phyloP scores from a whole-genome alignment of 2,797 vertebrate species.

The Pseudomugil gertrudae region DNA sequence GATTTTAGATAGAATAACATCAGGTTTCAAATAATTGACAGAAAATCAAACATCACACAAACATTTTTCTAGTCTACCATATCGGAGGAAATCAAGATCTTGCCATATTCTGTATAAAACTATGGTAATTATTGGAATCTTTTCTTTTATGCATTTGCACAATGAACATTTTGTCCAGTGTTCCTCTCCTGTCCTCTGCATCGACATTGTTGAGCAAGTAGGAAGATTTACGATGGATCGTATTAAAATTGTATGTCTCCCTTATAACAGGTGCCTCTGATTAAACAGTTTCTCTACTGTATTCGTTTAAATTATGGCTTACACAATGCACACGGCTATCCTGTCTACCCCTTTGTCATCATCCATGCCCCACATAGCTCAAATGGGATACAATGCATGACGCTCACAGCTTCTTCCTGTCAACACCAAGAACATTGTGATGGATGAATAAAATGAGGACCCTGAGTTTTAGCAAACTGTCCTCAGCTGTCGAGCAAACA shows the following conservation, averaged over 20 bases:
- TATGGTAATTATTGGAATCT: neutral
- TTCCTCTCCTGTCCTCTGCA: neutral
- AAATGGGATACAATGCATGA: conserved; percentile 52
- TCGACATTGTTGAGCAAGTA: neutral
- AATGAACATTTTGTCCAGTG: neutral
- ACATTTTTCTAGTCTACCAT: neutral
- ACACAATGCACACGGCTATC: neutral
- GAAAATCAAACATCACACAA: neutral
- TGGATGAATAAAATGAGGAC: conserved; percentile 45
- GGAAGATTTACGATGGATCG: neutral
- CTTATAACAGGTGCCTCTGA: neutral
- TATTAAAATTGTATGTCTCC: neutral
- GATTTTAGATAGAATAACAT: neutral
- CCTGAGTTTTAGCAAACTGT: conserved; percentile 37
- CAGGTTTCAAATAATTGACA: neutral
- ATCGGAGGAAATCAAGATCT: neutral
- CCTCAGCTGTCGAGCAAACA: conserved; percentile 50
- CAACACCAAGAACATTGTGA: conserved; percentile 56
- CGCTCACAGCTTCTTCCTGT: conserved; percentile 53
- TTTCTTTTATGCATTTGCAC: neutral
- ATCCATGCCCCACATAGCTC: conserved; percentile 54
- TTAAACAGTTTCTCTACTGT: neutral
- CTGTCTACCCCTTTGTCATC: conserved; percentile 29
- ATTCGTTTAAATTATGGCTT: neutral
- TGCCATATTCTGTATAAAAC: neutral